Evolutionary conservation across 1,140 invertebrate genomes (phyloP), one percentile per base, ranked within the genome.

Genomic region (Neodiprion pinetum): DNA sequence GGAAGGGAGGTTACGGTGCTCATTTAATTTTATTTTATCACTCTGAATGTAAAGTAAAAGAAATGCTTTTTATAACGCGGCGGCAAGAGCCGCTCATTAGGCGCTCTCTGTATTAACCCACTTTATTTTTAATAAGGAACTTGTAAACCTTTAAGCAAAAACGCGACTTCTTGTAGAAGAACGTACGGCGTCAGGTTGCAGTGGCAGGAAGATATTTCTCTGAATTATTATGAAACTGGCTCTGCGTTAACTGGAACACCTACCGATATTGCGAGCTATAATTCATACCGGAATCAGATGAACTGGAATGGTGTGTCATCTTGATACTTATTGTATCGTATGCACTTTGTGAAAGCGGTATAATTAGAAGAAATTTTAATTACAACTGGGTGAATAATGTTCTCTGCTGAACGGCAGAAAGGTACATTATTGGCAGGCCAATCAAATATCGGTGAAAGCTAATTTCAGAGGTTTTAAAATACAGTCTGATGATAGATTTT

Each of bases 181-280:
- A 61, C 11, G 4, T 61, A 1, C 53, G 53, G n/a, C 53, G 53
- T 61, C 53, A 61, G 53, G 53, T 61, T 61, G 53, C 53, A 17
- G n/a, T 17, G 53, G 11, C 53, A 17, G 9, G 53, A 14, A 17
- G 11, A 61, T 17, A 17, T 61, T 61, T 61, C 53, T 61, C 5
- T 61, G 53, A 61, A 61, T 61, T 61, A 61, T 61, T 61, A 61
- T 61, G n/a, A 61, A 61, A 12, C n/a, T 61, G 53, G 53, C n/a
- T 17, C n/a, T 61, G 53, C 9, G 11, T 61, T 17, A 61, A 61
- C 53, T 12, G n/a, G n/a, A 61, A 61, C 53, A 12, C 11, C 11
- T 61, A 12, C 53, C 53, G 53, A 61, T 61, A 17, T 61, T 61
- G 53, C 53, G 53, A 17, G n/a, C 53, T 7, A 61, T 61, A 61